Conservation (phyloP, 2,888 invertebrate species). For the Diarsia mendica region DNA sequence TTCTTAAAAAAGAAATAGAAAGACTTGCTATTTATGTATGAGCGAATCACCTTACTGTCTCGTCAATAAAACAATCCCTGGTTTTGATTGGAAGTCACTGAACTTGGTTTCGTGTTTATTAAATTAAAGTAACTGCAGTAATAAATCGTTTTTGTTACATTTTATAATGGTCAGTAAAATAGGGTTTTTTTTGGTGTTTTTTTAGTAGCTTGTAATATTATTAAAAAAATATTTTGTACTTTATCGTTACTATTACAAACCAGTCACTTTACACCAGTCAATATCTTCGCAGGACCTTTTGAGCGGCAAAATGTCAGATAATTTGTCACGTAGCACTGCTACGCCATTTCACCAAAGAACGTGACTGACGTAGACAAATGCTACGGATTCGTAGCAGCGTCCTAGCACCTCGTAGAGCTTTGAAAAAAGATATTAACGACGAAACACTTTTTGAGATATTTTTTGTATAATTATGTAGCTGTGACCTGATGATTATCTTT, state of each 20-base stretch:
- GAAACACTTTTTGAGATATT: not conserved
- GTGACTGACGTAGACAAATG: slow-evolving; percentile 48
- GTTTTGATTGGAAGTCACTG: slow-evolving; percentile 52
- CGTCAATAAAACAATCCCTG: too few species aligned
- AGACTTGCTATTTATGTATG: too few species aligned
- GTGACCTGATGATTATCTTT: too few species aligned
- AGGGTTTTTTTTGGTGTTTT: too few species aligned
- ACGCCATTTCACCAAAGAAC: slow-evolving; percentile 2
- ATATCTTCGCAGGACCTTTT: slow-evolving; percentile 1
- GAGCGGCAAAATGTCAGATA: not conserved
- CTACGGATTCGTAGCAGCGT: slow-evolving; percentile 40
- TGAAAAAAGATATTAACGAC: not conserved
- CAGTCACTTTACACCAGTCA: not conserved
- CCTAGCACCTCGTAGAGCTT: slow-evolving; percentile 18
- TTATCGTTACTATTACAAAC: not conserved
- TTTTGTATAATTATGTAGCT: too few species aligned
- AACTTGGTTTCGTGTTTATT: slow-evolving; percentile 47
- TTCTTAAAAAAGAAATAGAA: too few species aligned
- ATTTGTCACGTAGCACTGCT: slow-evolving; percentile 36
- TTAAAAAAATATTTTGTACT: not conserved
- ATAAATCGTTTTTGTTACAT: slow-evolving; percentile 45
- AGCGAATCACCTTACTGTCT: too few species aligned
- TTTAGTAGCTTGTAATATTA: too few species aligned
- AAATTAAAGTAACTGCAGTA: slow-evolving; percentile 21
- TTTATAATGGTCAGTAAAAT: too few species aligned